phyloP scores from a whole-genome alignment of 64 coral and sea anemone species.

The Dendrophyllia cribrosa region DNA sequence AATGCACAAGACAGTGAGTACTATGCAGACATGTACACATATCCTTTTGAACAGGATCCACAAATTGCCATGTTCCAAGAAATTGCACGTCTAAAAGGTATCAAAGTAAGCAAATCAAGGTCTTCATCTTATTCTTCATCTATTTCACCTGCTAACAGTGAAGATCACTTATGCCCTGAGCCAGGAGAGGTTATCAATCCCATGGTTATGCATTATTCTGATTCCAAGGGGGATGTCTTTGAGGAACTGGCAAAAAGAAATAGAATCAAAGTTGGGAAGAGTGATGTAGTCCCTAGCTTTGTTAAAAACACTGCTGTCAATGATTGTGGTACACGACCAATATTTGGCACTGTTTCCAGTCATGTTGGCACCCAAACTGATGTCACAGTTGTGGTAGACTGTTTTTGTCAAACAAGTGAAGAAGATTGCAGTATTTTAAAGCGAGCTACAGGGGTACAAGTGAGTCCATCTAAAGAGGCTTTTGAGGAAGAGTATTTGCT shows the following conservation, averaged over 20 bases:
- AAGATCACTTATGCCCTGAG: not conserved
- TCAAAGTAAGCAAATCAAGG: not conserved
- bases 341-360: not conserved
- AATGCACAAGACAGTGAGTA: not conserved
- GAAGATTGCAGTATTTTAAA: not conserved
- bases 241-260: constrained; percentile 17
- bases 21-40: not conserved
- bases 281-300: too few species aligned
- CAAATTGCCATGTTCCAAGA: constrained; percentile 32
- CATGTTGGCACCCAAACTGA: constrained; percentile 20
- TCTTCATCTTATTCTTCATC: constrained; percentile 6
- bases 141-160: constrained; percentile 5
- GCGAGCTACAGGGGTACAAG: constrained; percentile 15
- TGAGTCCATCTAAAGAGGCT: constrained; percentile 37
- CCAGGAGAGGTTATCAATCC: not conserved
- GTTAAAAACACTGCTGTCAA: not conserved
- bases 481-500: constrained; percentile 61
- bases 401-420: not conserved
- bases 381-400: not conserved
- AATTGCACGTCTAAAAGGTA: not conserved
- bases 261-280: constrained; percentile 32
- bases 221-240: not conserved
- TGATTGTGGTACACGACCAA: not conserved
- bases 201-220: not conserved
- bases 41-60: not conserved